These are phyloP conservation scores for Pholis gunnellus DNA, from an alignment of 2,113 vertebrate species.

Conservation along the genomic window DNA sequence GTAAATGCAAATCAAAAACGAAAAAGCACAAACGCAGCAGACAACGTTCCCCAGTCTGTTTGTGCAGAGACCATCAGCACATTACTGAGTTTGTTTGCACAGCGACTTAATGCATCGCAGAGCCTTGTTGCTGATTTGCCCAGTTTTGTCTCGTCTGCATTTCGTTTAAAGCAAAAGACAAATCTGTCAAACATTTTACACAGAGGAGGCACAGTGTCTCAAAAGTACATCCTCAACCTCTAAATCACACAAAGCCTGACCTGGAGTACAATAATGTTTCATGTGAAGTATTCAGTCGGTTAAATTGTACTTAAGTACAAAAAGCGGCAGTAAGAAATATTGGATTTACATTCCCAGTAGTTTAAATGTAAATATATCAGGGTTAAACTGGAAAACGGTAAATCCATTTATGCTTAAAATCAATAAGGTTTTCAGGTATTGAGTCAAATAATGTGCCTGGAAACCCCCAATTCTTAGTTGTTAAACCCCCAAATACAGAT, in stretches of 20 bases:
- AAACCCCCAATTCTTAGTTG: neutral
- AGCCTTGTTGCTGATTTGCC: conserved; percentile 36
- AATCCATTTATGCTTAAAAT: neutral
- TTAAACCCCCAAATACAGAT: neutral
- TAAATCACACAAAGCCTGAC: neutral
- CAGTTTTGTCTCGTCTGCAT: conserved; percentile 26
- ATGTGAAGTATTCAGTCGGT: too few species aligned
- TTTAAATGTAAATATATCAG: neutral
- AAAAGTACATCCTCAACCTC: neutral
- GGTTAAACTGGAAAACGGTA: neutral
- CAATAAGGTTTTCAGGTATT: neutral
- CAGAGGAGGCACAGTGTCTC: neutral
- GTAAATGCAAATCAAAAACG: conserved; percentile 3
- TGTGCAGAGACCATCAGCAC: conserved; percentile 25
- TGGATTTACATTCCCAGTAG: neutral
- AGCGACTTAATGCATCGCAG: conserved; percentile 38
- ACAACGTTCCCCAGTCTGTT: conserved; percentile 19
- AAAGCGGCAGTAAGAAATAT: neutral
- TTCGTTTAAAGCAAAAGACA: conserved; percentile 37
- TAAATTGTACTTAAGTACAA: too few species aligned
- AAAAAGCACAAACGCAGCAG: neutral
- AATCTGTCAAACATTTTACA: conserved; percentile 39
- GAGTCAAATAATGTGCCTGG: neutral
- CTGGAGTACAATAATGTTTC: too few species aligned
- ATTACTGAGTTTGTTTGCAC: conserved; percentile 42